Evolutionary conservation across 2,113 vertebrate species (phyloP).

Genomic region (Prinia subflava): DNA sequence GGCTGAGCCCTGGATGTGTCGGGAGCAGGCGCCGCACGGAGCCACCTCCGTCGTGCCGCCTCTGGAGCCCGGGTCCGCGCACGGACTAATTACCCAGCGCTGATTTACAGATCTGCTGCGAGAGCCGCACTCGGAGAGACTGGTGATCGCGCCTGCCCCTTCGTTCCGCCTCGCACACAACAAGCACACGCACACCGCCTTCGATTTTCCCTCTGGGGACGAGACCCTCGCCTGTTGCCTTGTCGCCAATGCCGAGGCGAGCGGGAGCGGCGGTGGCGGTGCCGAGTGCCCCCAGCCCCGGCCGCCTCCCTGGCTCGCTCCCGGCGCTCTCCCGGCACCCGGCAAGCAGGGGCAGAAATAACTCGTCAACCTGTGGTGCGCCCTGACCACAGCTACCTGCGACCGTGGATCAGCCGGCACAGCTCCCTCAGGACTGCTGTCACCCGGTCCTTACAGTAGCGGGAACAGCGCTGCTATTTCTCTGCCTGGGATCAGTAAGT

Average conservation of each 20-base stretch:
- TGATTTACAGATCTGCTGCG: background rate
- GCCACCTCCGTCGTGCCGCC: background rate
- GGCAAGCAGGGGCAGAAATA: background rate
- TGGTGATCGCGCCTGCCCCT: background rate
- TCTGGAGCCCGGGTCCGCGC: background rate
- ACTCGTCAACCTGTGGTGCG: conserved; percentile 32
- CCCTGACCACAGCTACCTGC: conserved; percentile 41
- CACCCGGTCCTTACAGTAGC: conserved; percentile 31
- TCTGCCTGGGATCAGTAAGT: conserved; percentile 68
- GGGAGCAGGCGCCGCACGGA: background rate
- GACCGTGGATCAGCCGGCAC: background rate
- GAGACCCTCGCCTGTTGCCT: background rate
- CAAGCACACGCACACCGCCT: background rate
- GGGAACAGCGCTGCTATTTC: conserved; percentile 10
- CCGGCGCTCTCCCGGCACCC: background rate
- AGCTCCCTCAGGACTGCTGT: background rate
- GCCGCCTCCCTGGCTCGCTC: background rate
- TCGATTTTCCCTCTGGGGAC: background rate
- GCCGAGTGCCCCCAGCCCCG: background rate
- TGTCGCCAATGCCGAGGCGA: conserved; percentile 44
- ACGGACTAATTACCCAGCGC: background rate
- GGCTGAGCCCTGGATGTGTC: background rate
- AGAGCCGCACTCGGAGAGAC: background rate
- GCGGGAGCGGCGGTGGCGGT: conserved; percentile 41
- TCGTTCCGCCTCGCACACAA: background rate